Evolutionary conservation across 2,113 vertebrate species (phyloP), one percentile per base, ranked within the genome.

Genomic region (Capra hircus): DNA sequence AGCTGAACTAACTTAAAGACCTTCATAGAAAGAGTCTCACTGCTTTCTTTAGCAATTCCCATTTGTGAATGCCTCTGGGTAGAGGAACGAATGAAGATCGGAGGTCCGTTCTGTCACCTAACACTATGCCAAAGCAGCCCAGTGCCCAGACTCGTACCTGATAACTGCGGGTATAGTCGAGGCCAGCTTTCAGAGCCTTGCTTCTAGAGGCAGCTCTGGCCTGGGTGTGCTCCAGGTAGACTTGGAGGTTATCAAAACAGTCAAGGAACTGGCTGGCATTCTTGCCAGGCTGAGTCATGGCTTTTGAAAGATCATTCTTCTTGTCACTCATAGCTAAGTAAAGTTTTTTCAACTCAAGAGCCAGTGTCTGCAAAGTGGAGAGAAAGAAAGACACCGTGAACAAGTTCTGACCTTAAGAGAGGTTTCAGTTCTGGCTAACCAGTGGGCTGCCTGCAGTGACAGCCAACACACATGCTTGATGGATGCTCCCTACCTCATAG

Each of bases 281-380:
- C 15, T 91, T 97, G 3, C 97, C 88, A 33, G 94, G 95, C 0
- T 97, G 98, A 48, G 97, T 97, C 96, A 99, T 96, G 62, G 98
- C 98, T 64, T 97, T 97, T 17, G 98, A 89, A 57, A 99, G 98
- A 97, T 99, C 98, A 13, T 99, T 98, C 94, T 99, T 99, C 95
- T 98, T 99, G 67, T 98, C 98, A 59, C 91, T 96, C 98, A 99
- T 90, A 94, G 99, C 99, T 12, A 97, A 11, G 2, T 98, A 94
- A 55, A 99, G 98, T 28, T 98, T 98, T 82, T 95, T 97, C 98
- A 99, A 95, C 94, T 99, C 99, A 0, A 98, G 97, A 53, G 99
- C 99, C 85, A 99, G 98, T 80, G 98, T 99, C 99, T 99, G 98
- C 91, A 94, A 90, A 55, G 94, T 40, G 27, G 53, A 97, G 91